Base-by-base conservation (phyloP, 1,140 invertebrate species). In the Anoplolepis gracilipes region DNA sequence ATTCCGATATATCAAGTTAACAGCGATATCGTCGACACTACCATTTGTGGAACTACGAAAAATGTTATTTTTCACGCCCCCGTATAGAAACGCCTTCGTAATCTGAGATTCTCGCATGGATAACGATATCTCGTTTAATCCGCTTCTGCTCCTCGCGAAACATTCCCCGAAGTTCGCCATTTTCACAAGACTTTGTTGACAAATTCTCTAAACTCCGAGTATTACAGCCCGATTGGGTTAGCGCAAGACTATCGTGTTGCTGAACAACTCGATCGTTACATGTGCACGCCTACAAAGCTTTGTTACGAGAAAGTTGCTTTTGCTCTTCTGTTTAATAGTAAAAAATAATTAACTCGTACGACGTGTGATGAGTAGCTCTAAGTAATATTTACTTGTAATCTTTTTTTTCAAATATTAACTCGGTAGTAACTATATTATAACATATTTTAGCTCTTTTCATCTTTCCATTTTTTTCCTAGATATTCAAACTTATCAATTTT, bases 151-250 rank as follows among this genome's bases (percentile, higher is more conserved):
- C 53, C 57, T 59, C 36, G 36, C 13, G 11, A 59, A 82, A 82
- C 78, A 73, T 82, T 57, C 30, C 11, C 0, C 5, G 1, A 57
- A 82, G 67, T 65, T 61, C 7, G 30, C 33, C 36, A 57, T 30
- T 81, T 53, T 42, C 65, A 22, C 53, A 61, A 59, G 25, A 46
- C 67, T 72, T 73, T 59, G 28, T 61, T 61, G 67, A 82, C 78
- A 82, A 82, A 82, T 82, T 81, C 67, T 36, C 53, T 82, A 42
- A 82, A 82, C 78, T 82, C 55, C 1, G 28, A 72, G 53, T 36
- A 73, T 72, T 82, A 82, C 25, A 49, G 55, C 25, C 33, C 36
- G 36, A 61, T 82, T 59, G 16, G 16, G n/a, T 81, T 72, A 61
- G 22, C 16, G 46, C 28, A 30, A 59, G 53, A 82, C 53, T 72